Percentiles rank a stretch among this genome's conserved stretches.
Conservation (phyloP, 2,888 invertebrate species). For the Lasioglossum calceatum region DNA sequence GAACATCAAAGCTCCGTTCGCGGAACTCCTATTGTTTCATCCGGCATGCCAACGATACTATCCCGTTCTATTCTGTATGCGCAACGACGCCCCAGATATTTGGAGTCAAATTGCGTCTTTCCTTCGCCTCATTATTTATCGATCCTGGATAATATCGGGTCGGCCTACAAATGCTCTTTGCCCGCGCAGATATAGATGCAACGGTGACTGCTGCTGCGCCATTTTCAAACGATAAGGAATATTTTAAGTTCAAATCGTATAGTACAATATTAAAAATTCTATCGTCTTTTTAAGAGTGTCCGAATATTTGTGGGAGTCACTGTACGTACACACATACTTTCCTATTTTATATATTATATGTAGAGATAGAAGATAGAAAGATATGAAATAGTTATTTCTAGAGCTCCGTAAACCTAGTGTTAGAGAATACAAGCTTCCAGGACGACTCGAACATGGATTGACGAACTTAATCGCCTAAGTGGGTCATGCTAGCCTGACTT, state of each 20-base stretch:
- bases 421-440: too few relatives aligned
- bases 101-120: slow-evolving; percentile 41
- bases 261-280: too few relatives aligned
- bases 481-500: not conserved
- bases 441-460: too few relatives aligned
- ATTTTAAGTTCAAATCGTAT: too few relatives aligned
- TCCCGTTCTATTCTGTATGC: slow-evolving; percentile 14
- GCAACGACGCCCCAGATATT: slow-evolving; percentile 27
- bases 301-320: too few relatives aligned
- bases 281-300: too few relatives aligned
- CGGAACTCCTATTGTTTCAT: slow-evolving; percentile 42
- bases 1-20: slow-evolving; percentile 42
- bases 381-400: too few relatives aligned
- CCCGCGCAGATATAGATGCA: not conserved
- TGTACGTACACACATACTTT: too few relatives aligned
- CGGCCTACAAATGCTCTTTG: not conserved
- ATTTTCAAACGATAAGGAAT: not conserved
- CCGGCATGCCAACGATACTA: slow-evolving; percentile 46
- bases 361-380: too few relatives aligned
- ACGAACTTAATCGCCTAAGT: not conserved
- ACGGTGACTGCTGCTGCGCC: not conserved
- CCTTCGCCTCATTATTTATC: slow-evolving; percentile 44
- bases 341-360: too few relatives aligned
- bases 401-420: too few relatives aligned
- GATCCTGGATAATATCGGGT: slow-evolving; percentile 11